Evolutionary conservation across 2,797 vertebrate genomes (phyloP), one percentile per base, ranked within the genome.

Genomic region (Netta rufina): DNA sequence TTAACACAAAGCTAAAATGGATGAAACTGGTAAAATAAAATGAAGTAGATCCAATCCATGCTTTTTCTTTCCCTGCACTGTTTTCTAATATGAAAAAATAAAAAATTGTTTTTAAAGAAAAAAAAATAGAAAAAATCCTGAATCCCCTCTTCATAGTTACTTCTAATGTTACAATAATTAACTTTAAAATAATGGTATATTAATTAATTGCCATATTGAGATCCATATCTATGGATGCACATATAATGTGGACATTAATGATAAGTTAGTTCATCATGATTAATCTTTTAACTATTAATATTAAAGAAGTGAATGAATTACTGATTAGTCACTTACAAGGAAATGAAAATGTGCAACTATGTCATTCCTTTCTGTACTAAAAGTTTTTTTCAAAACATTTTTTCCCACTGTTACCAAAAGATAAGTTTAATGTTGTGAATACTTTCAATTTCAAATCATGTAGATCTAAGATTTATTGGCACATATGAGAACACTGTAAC

Each of bases 231-330:
- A 89, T 92, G 92, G 87, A 89, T 92, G 57, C 82, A 96, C 90
- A 79, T 92, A 96, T 95, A 94, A 96, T 91, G 60, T 91, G 89
- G 82, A 84, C 95, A 94, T 95, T 96, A 97, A 95, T 95, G 90
- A 89, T 82, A 74, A 0, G 33, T 91, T 96, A 82, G 87, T 89
- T 97, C 92, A 86, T 87, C 43, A 84, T 95, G 91, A 95, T 96
- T 95, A 88, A 95, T 96, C 73, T 92, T 95, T 90, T 88, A 96
- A 80, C 90, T 96, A 94, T 93, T 96, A 96, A 88, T 90, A 84
- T 73, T 79, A 92, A 95, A 19, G 89, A 71, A 95, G 82, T 87
- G 84, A 96, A 88, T 45, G 85, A 96, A 45, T 93, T 93, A 83
- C 43, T 17, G 1, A 90, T 91, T 66, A 89, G 64, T 76, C 83